Percentiles rank a stretch among this genome's conserved stretches.
phyloP scores from a whole-genome alignment of 2,797 vertebrate genomes.

The Botia kubotai region DNA sequence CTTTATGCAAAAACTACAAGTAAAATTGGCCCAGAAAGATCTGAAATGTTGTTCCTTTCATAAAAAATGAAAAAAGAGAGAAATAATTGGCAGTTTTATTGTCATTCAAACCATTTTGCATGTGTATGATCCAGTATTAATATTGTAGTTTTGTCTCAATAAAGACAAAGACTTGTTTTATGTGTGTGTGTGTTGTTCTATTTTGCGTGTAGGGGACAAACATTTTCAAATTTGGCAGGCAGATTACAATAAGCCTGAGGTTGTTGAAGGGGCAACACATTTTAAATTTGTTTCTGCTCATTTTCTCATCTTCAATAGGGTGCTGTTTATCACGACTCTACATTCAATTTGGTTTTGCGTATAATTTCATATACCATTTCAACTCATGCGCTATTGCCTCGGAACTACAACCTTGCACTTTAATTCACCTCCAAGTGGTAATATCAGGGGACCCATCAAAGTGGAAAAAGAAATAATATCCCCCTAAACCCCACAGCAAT shows the following conservation, averaged over 20 bases:
- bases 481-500: slow-evolving; percentile 51
- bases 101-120: background rate
- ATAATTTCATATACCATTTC: slow-evolving; percentile 49
- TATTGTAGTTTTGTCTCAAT: background rate
- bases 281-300: slow-evolving; percentile 23
- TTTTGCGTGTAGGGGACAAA: background rate
- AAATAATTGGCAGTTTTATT: background rate
- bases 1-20: background rate
- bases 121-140: background rate
- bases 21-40: background rate
- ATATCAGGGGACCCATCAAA: slow-evolving; percentile 59
- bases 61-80: background rate
- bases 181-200: background rate
- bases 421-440: slow-evolving; percentile 57
- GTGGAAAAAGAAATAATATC: slow-evolving; percentile 53
- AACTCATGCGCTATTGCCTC: slow-evolving; percentile 27
- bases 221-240: background rate
- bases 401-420: slow-evolving; percentile 55
- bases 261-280: slow-evolving; percentile 27
- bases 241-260: slow-evolving; percentile 4
- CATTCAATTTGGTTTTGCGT: slow-evolving; percentile 34
- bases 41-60: background rate
- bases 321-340: slow-evolving; percentile 38
- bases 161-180: background rate
- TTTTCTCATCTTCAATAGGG: slow-evolving; percentile 40